Evolutionary conservation across 2,888 invertebrate genomes (phyloP), one percentile per base, ranked within the genome.

Genomic region (Patella ulyssiponensis): DNA sequence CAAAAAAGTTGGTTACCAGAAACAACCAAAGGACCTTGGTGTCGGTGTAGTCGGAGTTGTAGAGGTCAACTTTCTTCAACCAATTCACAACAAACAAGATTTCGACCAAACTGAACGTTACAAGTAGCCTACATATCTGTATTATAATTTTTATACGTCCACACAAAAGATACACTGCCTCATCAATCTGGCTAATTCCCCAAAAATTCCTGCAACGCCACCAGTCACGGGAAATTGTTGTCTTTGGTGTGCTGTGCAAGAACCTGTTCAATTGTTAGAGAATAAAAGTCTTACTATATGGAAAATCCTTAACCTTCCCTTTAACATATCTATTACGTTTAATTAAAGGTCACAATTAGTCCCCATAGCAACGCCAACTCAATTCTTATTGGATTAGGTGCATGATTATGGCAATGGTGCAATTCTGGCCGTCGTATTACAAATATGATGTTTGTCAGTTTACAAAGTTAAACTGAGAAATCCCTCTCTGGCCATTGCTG

Each of bases 81-180:
- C 90, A 4, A 88, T 85, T 27, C 90, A 90, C 80, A 90, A 88
- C 76, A 90, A 90, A 79, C 89, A 89, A 71, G 89, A 89, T 75
- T 90, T 90, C 80, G 84, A 83, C 73, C 85, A 85, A 73, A 86
- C 84, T 44, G 87, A 87, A 44, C 77, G 84, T 76, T 89, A 86
- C 85, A 85, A 58, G 64, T 58, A 33, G 5, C 33, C 33, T 33
- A 33, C 7, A 33, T 33, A 33, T 33, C 33, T 33, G 33, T 33
- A 33, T 33, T 33, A 33, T 33, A 33, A 33, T 33, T 33, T 33
- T 33, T 33, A 33, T 27, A 33, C 33, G 33, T 33, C 33, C 7
- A 5, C 33, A 33, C 33, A 33, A 33, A 33, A 33, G 33, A 33
- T 33, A 33, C 33, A 33, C 7, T 5, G 33, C 7, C 33, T 33